A percentile compares a stretch with the other conserved stretches of the same genome.
Conservation (phyloP, 2,888 invertebrate genomes). For the Andrena haemorrhoa region DNA sequence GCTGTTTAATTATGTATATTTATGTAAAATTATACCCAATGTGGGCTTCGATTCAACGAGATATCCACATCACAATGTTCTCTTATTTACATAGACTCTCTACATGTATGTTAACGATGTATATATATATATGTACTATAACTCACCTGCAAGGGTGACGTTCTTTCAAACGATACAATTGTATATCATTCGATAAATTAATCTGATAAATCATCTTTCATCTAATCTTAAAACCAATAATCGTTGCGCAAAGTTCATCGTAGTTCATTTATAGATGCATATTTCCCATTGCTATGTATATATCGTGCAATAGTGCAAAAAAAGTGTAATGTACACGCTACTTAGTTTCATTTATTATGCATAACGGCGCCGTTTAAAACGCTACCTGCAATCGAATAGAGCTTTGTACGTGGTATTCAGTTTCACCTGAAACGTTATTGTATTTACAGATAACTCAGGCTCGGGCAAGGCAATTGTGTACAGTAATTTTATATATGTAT, state of each 20-base stretch:
- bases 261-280: background rate
- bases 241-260: constrained; percentile 36
- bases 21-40: constrained; percentile 66
- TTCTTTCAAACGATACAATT: constrained; percentile 25
- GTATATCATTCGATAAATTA: constrained; percentile 21
- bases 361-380: constrained; percentile 32
- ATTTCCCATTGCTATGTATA: background rate
- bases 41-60: constrained; percentile 53
- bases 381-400: constrained; percentile 41
- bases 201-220: constrained; percentile 23
- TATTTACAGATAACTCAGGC: constrained; percentile 39
- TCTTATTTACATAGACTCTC: constrained; percentile 59
- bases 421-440: constrained; percentile 39
- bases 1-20: constrained; percentile 40
- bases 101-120: constrained; percentile 43
- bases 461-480: constrained; percentile 54
- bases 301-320: background rate
- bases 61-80: constrained; percentile 50
- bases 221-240: constrained; percentile 44
- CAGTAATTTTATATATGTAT: constrained; percentile 27
- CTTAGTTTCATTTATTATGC: constrained; percentile 1
- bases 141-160: constrained; percentile 11
- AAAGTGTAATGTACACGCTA: constrained; percentile 4
- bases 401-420: constrained; percentile 28
- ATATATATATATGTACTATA: constrained; percentile 36